Percentiles rank a stretch among this genome's conserved stretches.
Conservation (phyloP, 2,888 invertebrate species). For the Gymnocheta viridis region DNA sequence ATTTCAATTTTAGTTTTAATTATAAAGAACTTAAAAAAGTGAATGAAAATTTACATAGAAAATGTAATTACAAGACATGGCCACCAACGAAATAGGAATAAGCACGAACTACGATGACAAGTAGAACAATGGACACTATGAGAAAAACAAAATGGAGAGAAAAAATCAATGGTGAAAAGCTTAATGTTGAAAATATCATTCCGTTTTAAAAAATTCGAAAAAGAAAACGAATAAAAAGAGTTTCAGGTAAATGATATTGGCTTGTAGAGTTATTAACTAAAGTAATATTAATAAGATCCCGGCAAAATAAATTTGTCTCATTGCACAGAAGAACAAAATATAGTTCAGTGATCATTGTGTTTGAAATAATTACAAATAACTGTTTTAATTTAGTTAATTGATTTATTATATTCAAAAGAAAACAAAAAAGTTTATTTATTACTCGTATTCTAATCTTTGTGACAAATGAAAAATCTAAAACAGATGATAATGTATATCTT, state of each 20-base stretch:
- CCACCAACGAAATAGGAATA: conserved; percentile 26
- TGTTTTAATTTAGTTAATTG: too few relatives aligned
- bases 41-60: conserved; percentile 37
- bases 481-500: too few relatives aligned
- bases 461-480: too few relatives aligned
- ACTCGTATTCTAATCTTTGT: too few relatives aligned
- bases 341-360: too few relatives aligned
- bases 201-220: neutral
- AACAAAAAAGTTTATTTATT: too few relatives aligned
- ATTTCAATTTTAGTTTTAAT: conserved; percentile 59
- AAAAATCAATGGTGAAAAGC: neutral
- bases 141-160: neutral
- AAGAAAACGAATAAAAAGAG: neutral
- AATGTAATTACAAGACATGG: conserved; percentile 61
- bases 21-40: conserved; percentile 39
- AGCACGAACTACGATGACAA: conserved; percentile 3
- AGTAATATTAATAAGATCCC: too few relatives aligned
- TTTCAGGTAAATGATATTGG: neutral
- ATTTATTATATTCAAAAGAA: too few relatives aligned
- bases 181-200: neutral
- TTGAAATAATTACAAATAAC: too few relatives aligned
- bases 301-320: too few relatives aligned
- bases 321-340: too few relatives aligned
- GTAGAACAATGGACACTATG: neutral
- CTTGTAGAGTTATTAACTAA: neutral